Conservation (phyloP, 2,888 invertebrate genomes). For the Drosophila cognata region DNA sequence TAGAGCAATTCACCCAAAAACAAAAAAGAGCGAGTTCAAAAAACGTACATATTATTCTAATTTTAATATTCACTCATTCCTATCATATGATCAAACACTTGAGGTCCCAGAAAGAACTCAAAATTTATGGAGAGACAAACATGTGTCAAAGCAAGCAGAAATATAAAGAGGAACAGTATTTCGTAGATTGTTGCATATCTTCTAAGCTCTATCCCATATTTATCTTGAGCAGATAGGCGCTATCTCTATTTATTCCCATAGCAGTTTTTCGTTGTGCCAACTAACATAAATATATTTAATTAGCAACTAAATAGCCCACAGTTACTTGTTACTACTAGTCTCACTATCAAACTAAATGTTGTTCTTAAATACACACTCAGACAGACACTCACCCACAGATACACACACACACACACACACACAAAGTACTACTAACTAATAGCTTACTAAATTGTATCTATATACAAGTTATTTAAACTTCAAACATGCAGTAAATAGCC, state of each 20-base stretch:
- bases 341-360: constrained; percentile 60
- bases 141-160: not conserved
- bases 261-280: constrained; percentile 43
- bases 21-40: not conserved
- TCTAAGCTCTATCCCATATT: not conserved
- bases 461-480: constrained; percentile 7
- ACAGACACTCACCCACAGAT: constrained; percentile 10
- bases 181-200: constrained; percentile 8
- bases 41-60: constrained; percentile 3
- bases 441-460: constrained; percentile 6
- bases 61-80: constrained; percentile 6
- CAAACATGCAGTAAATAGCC: constrained; percentile 17
- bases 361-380: constrained; percentile 36
- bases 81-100: constrained; percentile 20
- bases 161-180: not conserved
- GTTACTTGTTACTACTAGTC: constrained; percentile 45
- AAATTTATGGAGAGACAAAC: not conserved
- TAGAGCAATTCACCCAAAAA: constrained; percentile 21
- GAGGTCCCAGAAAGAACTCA: not conserved
- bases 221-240: constrained; percentile 4
- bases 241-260: not conserved
- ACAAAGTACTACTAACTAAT: constrained; percentile 23
- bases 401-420: constrained; percentile 2
- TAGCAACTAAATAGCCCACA: constrained; percentile 35
- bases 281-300: constrained; percentile 23